A percentile compares a stretch with the other conserved stretches of the same genome.
Evolutionary conservation across 2,888 invertebrate species (phyloP).

Genomic region (Allophyes oxyacanthae): DNA sequence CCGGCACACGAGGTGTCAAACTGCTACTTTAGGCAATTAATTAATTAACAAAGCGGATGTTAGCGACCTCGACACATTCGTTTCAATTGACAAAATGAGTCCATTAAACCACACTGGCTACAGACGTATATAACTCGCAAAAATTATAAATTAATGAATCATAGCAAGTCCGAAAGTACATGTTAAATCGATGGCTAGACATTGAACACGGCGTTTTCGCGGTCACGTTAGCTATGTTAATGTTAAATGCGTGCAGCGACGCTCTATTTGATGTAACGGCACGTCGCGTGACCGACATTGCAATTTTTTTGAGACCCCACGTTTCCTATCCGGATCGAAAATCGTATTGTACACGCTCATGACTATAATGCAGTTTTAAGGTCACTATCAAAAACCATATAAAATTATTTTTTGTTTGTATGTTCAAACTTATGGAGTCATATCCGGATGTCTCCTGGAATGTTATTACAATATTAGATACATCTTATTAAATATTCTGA

Average conservation of each 20-base stretch:
- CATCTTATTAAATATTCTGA: conserved; percentile 48
- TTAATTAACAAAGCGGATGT: conserved; percentile 61
- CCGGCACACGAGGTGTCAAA: conserved; percentile 39
- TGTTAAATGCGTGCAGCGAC: conserved; percentile 74
- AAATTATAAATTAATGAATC: conserved; percentile 40
- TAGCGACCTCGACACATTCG: conserved; percentile 59
- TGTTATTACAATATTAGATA: conserved; percentile 14
- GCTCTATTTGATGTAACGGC: conserved; percentile 80
- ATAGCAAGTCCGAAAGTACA: conserved; percentile 16
- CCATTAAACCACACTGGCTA: conserved; percentile 46
- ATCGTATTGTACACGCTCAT: conserved; percentile 16
- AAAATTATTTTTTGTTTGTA: no score
- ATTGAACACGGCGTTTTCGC: conserved; percentile 39
- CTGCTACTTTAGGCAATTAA: conserved; percentile 51
- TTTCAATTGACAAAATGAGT: conserved; percentile 67
- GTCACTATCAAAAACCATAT: no score
- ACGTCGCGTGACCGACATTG: conserved; percentile 66
- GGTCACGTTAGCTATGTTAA: conserved; percentile 64
- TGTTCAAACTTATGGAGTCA: no score
- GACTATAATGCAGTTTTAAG: conserved; percentile 5
- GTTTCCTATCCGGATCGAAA: conserved; percentile 41
- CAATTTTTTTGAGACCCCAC: conserved; percentile 65
- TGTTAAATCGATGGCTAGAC: conserved; percentile 24
- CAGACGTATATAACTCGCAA: conserved; percentile 24
- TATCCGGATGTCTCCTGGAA: conserved; percentile 1